Base-by-base conservation (phyloP, 2,797 vertebrate species). In the Euthynnus affinis region DNA sequence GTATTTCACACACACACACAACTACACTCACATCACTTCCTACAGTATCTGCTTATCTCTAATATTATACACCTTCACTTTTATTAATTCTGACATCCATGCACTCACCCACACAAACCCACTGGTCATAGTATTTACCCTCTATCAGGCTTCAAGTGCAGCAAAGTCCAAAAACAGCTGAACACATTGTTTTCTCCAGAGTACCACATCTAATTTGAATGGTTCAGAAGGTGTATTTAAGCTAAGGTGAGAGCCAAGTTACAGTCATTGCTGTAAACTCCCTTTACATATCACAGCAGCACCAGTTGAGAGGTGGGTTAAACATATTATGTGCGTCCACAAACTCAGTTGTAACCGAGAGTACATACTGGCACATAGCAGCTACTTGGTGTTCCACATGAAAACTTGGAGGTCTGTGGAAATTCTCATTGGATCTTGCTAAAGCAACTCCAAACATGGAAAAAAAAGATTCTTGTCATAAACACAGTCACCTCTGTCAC, bases 1-100 rank as follows among this genome's bases (percentile, higher is more conserved):
- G 9, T 52, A 32, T 25, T 22, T 32, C 64, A n/a, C 48, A 46
- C 72, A 62, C 46, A 42, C 25, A 42, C 67, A 71, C 32, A 66
- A 6, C 64, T 22, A 55, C 49, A 69, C 71, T 81, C 42, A 75
- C 59, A 59, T n/a, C 34, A 48, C 66, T 32, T 51, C 48, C 48
- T 60, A 57, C 42, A 48, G 9, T 67, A 49, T 74, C 29, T 60
- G 20, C 61, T 73, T 53, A 74, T 78, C 22, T 76, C 63, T 58
- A 65, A 77, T 80, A 71, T 67, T 40, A 69, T 22, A 52, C 48
- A 65, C 59, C 65, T 44, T 74, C 58, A 51, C 48, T 34, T 59
- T 62, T 69, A 49, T 75, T 60, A 48, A 63, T 71, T 73, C 4
- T 52, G 25, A 81, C 71, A 80, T 53, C n/a, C 15, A 22, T 52